Evolutionary conservation across 1,140 invertebrate genomes (phyloP), one percentile per base, ranked within the genome.

Genomic region (Drosophila melanogaster): DNA sequence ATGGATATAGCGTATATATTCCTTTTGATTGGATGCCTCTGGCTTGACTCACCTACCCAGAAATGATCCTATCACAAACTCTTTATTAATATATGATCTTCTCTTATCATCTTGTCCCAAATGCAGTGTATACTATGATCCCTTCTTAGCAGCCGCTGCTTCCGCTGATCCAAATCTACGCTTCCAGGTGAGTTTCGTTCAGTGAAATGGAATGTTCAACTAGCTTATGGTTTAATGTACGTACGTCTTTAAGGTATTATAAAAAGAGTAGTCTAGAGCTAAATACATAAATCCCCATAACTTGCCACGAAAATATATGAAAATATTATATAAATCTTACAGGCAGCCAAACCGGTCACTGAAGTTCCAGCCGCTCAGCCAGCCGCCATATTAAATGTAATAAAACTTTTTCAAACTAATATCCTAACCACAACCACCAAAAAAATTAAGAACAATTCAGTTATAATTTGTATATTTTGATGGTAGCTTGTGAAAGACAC

Each of bases 111-210:
- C 92, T 92, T 89, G 60, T 79, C 54, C 57, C 54, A 30, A 90
- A 93, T 93, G 92, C 94, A 97, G 97, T 93, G 96, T 98, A 75
- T 98, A 98, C 94, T 98, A 98, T 94, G 98, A 99, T 94, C 97
- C 97, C 81, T 98, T 98, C 94, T 93, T 98, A 94, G 96, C 96
- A 90, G 96, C 96, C 57, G 96, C 97, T 87, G 96, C 90, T 75
- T 85, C 81, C 71, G 94, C 95, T 91, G 96, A 97, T 94, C 96
- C 96, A 77, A 96, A 97, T 93, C 97, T 97, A 93, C 96, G 97
- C 94, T 94, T 98, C 90, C 97, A 98, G 96, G 90, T 92, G 76
- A 91, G 84, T 90, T 11, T 44, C 47, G n/a, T 30, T 1, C 8
- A 24, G 15, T 30, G 14, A 44, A 41, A 10, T 7, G 11, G 11